Evolutionary conservation across 2,113 vertebrate species (phyloP), one percentile per base, ranked within the genome.

Genomic region (Kryptolebias marmoratus): DNA sequence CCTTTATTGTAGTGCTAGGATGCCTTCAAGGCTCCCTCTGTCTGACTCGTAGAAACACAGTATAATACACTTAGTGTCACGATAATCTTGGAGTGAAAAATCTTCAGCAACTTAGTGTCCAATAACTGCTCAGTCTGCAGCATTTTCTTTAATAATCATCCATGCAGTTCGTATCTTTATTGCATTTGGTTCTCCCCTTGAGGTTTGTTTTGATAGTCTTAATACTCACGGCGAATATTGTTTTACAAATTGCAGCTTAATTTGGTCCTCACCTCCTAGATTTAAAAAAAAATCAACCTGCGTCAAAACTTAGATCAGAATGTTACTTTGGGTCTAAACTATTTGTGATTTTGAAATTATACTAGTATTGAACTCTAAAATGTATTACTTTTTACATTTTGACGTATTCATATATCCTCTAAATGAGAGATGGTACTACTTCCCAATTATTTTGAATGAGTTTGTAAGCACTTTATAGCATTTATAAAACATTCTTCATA

Each of bases 181-280:
- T 74, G 56, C 67, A 39, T 67, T 76, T 68, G 31, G 22, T 66
- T 12, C 48, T 75, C 77, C 84, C 81, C 79, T 55, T 11, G 82
- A 77, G 69, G 78, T 22, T 71, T 56, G 48, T 72, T 81, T 58
- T 84, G 84, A 83, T 78, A 75, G 69, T 79, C 73, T 52, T 69
- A 53, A 83, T 83, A 73, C 63, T 73, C 39, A 39, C 68, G 5
- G 45, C 60, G 77, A 87, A 85, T 85, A 85, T 90, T 87, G 80
- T 88, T 91, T 86, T 83, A 89, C 74, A 86, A 81, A 81, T 75
- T 77, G 56, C 73, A 31, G 69, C 58, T 70, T 70, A 66, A 81
- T 63, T 82, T 80, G 81, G 18, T 70, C 82, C 68, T 70, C 73
- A 75, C 61, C 60, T 63, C 64, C 67, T 75, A 75, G 86, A 84